These are phyloP conservation scores for Kryptolebias marmoratus DNA, from an alignment of 2,113 vertebrate genomes.

Conservation along the genomic window DNA sequence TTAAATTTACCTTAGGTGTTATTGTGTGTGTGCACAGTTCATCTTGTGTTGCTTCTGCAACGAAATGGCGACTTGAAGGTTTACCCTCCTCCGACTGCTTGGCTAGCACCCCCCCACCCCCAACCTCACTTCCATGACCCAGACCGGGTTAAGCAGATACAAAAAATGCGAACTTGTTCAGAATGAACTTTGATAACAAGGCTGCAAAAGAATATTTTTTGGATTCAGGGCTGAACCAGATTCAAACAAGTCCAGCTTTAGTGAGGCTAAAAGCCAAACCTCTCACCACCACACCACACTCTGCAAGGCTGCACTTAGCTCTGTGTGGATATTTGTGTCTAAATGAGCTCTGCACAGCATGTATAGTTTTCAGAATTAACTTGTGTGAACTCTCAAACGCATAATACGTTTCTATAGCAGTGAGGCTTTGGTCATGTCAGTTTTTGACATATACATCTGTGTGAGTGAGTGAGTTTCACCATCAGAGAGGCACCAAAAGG, in stretches of 20 bases:
- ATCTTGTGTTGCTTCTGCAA: no score
- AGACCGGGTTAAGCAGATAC: no score
- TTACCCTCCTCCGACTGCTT: no score
- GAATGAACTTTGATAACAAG: no score
- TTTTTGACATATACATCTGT: not conserved
- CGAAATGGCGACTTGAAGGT: no score
- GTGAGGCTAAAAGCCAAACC: slow-evolving; percentile 36
- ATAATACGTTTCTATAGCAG: not conserved
- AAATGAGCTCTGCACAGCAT: slow-evolving; percentile 6
- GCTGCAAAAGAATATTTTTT: no score
- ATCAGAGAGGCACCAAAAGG: slow-evolving; percentile 41
- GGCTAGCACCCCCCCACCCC: no score
- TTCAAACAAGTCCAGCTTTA: slow-evolving; percentile 2
- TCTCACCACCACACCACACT: slow-evolving; percentile 44
- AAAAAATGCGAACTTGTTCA: no score
- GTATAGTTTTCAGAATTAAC: slow-evolving; percentile 11
- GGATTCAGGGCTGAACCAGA: no score
- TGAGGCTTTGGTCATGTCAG: not conserved
- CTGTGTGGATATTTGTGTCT: slow-evolving; percentile 23
- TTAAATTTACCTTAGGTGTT: no score
- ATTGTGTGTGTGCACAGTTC: no score
- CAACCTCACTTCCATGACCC: no score
- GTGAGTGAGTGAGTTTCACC: slow-evolving; percentile 10
- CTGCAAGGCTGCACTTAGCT: slow-evolving; percentile 22
- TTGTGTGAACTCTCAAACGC: not conserved